phyloP scores from a whole-genome alignment of 2,797 vertebrate species.

The Sitta carolinensis region DNA sequence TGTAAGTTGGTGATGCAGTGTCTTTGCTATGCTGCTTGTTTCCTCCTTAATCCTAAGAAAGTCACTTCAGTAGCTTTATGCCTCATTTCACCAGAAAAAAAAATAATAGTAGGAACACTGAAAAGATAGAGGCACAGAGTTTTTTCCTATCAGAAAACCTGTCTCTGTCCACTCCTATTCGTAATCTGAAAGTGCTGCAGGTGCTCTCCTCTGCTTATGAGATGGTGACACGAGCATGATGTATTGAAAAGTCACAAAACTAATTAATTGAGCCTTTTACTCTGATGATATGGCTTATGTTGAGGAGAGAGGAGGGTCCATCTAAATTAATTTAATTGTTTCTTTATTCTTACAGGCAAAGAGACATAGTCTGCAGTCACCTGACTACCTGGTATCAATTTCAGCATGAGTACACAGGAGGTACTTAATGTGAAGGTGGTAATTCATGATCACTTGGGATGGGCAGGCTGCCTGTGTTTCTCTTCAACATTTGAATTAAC shows the following conservation, averaged over 20 bases:
- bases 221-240: neutral
- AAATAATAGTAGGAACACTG: neutral
- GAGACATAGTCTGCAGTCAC: neutral
- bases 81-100: neutral
- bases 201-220: neutral
- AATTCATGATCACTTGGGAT: neutral
- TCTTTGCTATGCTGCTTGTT: neutral
- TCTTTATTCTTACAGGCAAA: neutral
- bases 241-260: neutral
- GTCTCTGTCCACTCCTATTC: neutral
- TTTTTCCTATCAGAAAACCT: neutral
- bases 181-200: neutral
- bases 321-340: neutral
- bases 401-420: neutral
- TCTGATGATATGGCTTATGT: neutral
- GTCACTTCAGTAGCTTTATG: neutral
- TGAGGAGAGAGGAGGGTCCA: neutral
- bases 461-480: neutral
- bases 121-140: neutral
- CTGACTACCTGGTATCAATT: neutral
- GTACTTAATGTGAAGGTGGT: neutral
- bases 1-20: neutral
- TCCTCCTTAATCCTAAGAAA: neutral
- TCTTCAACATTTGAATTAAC: neutral
- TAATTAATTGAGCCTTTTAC: conserved; percentile 1